phyloP scores from a whole-genome alignment of 64 coral and sea anemone species.

The Montipora foliosa region DNA sequence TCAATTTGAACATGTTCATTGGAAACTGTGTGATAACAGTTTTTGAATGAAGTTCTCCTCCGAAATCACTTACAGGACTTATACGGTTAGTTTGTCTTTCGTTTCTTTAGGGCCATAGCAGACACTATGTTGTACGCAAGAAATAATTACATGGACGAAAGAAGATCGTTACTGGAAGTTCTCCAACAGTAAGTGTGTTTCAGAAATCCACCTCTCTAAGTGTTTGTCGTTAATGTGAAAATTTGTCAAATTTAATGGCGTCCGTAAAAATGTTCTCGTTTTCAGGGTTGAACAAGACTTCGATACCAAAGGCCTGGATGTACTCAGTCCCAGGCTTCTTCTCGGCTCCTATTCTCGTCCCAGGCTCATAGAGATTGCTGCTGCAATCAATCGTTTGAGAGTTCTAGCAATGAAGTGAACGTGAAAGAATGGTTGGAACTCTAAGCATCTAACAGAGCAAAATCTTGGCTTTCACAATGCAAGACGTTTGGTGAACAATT shows the following conservation, averaged over 20 bases:
- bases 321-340: constrained; percentile 56
- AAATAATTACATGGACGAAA: constrained; percentile 79
- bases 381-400: constrained; percentile 78
- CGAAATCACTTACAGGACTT: too few species aligned
- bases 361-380: constrained; percentile 76
- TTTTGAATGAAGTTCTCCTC: too few species aligned
- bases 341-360: constrained; percentile 74
- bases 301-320: constrained; percentile 73
- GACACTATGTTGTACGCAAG: constrained; percentile 77
- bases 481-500: too few species aligned
- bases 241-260: neutral
- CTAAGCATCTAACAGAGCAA: too few species aligned
- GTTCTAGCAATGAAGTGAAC: constrained; percentile 59
- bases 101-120: constrained; percentile 52
- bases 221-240: neutral
- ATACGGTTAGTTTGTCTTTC: neutral
- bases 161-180: constrained; percentile 49
- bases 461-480: too few species aligned
- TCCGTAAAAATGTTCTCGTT: neutral
- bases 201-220: neutral
- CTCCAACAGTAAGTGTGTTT: constrained; percentile 55
- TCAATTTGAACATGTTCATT: too few species aligned
- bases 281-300: constrained; percentile 75
- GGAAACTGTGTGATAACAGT: too few species aligned
- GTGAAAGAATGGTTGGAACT: too few species aligned